These are phyloP conservation scores for Diaphora mendica DNA, from an alignment of 2,888 invertebrate species.

Conservation along the genomic window DNA sequence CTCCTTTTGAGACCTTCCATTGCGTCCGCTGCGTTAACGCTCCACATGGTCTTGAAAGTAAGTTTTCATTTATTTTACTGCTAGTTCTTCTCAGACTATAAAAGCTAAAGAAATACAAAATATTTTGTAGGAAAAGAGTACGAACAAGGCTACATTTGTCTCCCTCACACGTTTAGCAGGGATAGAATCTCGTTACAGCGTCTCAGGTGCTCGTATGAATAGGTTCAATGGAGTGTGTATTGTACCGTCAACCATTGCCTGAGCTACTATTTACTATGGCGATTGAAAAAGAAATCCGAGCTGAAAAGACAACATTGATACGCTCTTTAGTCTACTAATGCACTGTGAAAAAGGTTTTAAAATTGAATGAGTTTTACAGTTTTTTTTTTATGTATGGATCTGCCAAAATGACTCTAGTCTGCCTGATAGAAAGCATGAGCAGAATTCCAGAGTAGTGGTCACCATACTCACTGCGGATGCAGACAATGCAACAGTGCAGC, in stretches of 20 bases:
- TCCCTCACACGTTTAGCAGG: constrained; percentile 22
- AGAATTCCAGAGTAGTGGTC: too few relatives aligned
- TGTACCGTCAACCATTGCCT: constrained; percentile 15
- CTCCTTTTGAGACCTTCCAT: too few relatives aligned
- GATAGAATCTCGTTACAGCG: constrained; percentile 46
- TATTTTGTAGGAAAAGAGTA: neutral
- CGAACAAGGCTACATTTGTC: constrained; percentile 17
- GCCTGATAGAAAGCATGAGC: too few relatives aligned
- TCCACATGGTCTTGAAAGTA: too few relatives aligned
- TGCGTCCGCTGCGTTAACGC: too few relatives aligned
- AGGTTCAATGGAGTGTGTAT: constrained; percentile 46
- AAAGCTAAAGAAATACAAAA: constrained; percentile 8
- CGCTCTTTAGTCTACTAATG: neutral
- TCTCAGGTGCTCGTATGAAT: constrained; percentile 50
- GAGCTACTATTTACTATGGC: neutral
- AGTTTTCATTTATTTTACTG: too few relatives aligned
- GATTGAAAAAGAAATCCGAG: neutral
- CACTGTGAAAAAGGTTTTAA: neutral
- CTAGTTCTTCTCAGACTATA: too few relatives aligned
- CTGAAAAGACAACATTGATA: neutral
- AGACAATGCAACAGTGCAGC: too few relatives aligned
- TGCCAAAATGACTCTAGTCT: too few relatives aligned
- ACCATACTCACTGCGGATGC: too few relatives aligned
- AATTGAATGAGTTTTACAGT: too few relatives aligned
- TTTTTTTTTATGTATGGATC: too few relatives aligned